Base-by-base conservation (phyloP, 2,888 invertebrate genomes). In the Macrophya alboannulata region DNA sequence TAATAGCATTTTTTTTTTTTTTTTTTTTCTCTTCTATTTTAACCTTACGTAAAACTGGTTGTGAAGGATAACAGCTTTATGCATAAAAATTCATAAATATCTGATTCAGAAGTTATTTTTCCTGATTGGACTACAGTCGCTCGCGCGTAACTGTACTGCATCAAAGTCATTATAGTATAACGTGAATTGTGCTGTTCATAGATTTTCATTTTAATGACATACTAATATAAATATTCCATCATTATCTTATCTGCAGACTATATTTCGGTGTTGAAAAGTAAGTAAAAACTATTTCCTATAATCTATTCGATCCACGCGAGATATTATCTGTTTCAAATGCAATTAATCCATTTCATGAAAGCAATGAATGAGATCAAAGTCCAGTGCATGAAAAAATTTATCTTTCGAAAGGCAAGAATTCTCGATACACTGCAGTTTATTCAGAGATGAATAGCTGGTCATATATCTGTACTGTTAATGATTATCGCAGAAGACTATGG, bases 401-500 rank as follows among this genome's bases (percentile, higher is more conserved):
- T n/a, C n/a, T n/a, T n/a, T n/a, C n/a, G n/a, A n/a, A n/a, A n/a
- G n/a, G n/a, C n/a, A n/a, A n/a, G n/a, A n/a, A n/a, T n/a, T n/a
- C n/a, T n/a, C n/a, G n/a, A n/a, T n/a, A n/a, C n/a, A n/a, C n/a
- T n/a, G n/a, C n/a, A n/a, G n/a, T 55, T 55, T 55, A 8, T 68
- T 68, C 6, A 31, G 15, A 68, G 37, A 12, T 17, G 2, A 37
- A 0, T 12, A 25, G 12, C 31, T 9, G 62, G 21, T 62, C 4
- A 25, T 12, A 68, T 21, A 25, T 62, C 4, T 9, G 15, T 21
- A 12, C 12, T 45, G 45, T 17, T 25, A 12, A 25, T 43, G 21
- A 25, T 3, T 15, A 37, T 55, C 45, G 10, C 21, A 74, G 72
- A n/a, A 55, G 4, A 43, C 43, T 62, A 85, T 85, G 85, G 79